Base-by-base conservation (phyloP, 2,113 vertebrate species). In the Martes martes region DNA sequence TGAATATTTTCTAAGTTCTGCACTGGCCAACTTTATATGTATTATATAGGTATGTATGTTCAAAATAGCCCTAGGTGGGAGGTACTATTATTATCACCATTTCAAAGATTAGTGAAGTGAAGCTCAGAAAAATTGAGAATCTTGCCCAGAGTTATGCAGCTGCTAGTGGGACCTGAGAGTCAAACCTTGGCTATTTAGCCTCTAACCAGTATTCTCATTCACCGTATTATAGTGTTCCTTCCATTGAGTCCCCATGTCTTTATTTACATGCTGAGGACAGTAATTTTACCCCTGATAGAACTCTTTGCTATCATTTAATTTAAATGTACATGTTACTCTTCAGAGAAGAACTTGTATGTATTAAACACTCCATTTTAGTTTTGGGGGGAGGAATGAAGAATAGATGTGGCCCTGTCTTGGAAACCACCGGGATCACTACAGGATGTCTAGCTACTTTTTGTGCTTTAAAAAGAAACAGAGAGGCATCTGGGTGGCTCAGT, bases 51-150 rank as follows among this genome's bases (percentile, higher is more conserved):
- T 42, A 15, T 21, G 24, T 28, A 39, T 52, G 57, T 52, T 71
- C 24, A 89, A 23, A 88, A 91, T 92, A 93, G 15, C 16, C 19
- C 11, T 59, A 67, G 33, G 45, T 89, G 7, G 11, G 55, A 78
- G 23, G 15, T 84, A 39, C 14, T 76, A 52, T 45, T 59, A 76
- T 84, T 93, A 88, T 92, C 61, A 80, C 81, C 19, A 78, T 89
- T 96, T 90, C 94, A 92, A 92, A 55, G 11, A 11, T 94, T 76
- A 91, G 31, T 85, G 39, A 86, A 95, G 79, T 86, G 57, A 65
- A 94, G 59, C 57, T 86, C 55, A 94, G n/a, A 76, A 87, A 97
- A 90, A 71, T 82, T 71, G 93, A 78, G 1, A 57, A 15, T 80
- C 13, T 92, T 74, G 3, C 31, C 9, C 28, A 45, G 39, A 73